Evolutionary conservation across 2,888 invertebrate species (phyloP).

Genomic region (Sympetrum striolatum): DNA sequence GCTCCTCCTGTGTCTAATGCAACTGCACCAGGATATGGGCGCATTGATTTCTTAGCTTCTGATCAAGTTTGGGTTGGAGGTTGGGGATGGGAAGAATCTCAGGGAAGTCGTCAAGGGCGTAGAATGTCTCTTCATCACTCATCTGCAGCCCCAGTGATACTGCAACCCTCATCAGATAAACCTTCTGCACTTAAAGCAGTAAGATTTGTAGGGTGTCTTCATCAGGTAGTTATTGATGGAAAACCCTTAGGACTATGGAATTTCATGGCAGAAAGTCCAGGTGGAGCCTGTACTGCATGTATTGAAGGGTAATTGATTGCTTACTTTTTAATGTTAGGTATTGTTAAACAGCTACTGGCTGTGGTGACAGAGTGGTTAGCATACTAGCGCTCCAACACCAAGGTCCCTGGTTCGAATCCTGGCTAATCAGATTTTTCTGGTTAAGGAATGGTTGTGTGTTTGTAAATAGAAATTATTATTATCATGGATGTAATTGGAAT

Average conservation of each 20-base stretch:
- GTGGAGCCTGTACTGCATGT: constrained; percentile 76
- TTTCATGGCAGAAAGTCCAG: constrained; percentile 72
- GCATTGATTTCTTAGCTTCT: constrained; percentile 64
- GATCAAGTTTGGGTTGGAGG: constrained; percentile 67
- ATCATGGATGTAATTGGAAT: too few species aligned
- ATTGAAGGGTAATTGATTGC: constrained; percentile 69
- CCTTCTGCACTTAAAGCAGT: constrained; percentile 57
- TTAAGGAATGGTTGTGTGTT: too few species aligned
- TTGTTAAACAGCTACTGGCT: too few species aligned
- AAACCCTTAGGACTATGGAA: constrained; percentile 87
- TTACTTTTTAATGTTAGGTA: neutral
- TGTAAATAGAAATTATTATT: too few species aligned
- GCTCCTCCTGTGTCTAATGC: constrained; percentile 59
- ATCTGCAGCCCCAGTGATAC: constrained; percentile 20
- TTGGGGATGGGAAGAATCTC: constrained; percentile 49
- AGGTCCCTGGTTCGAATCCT: too few species aligned
- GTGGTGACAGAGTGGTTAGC: too few species aligned
- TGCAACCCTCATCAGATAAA: constrained; percentile 57
- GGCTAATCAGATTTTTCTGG: too few species aligned
- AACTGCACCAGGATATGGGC: constrained; percentile 67
- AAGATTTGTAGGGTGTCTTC: constrained; percentile 79
- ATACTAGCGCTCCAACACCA: too few species aligned
- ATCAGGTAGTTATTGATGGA: constrained; percentile 79
- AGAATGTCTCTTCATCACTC: constrained; percentile 10
- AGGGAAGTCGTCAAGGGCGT: neutral